A percentile compares a stretch with the other conserved stretches of the same genome.
Conservation (phyloP, 2,113 vertebrate species). For the Chaetorhynchus papuensis region DNA sequence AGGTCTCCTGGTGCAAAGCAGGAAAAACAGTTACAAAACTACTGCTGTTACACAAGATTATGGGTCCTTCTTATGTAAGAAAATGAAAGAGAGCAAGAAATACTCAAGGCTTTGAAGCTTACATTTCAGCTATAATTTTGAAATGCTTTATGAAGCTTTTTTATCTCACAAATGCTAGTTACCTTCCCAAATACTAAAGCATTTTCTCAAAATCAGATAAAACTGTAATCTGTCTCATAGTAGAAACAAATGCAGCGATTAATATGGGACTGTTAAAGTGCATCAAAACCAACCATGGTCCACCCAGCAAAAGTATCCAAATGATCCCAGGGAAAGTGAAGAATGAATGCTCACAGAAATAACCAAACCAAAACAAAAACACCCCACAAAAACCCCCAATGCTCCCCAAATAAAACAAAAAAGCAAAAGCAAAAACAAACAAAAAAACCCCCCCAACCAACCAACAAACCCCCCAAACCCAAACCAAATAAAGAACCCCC, state of each 20-base stretch:
- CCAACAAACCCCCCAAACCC: fast-evolving
- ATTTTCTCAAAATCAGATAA: neutral
- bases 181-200: neutral
- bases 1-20: neutral
- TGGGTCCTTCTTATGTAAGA: neutral
- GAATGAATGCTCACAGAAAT: neutral
- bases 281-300: neutral
- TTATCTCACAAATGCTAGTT: neutral
- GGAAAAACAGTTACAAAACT: neutral
- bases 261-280: neutral
- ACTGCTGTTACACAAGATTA: neutral
- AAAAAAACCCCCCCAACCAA: neutral
- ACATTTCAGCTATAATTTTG: neutral
- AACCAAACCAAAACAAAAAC: no score
- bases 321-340: neutral
- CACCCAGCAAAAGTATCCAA: neutral
- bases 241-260: neutral
- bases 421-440: neutral
- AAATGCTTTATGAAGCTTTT: neutral
- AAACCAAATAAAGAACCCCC: fast-evolving
- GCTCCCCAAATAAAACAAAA: neutral
- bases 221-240: neutral
- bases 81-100: neutral
- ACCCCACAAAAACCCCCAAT: neutral
- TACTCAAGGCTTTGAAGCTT: neutral